Evolutionary conservation across 2,888 invertebrate species (phyloP).

Genomic region (Acanthoscelides obtectus): DNA sequence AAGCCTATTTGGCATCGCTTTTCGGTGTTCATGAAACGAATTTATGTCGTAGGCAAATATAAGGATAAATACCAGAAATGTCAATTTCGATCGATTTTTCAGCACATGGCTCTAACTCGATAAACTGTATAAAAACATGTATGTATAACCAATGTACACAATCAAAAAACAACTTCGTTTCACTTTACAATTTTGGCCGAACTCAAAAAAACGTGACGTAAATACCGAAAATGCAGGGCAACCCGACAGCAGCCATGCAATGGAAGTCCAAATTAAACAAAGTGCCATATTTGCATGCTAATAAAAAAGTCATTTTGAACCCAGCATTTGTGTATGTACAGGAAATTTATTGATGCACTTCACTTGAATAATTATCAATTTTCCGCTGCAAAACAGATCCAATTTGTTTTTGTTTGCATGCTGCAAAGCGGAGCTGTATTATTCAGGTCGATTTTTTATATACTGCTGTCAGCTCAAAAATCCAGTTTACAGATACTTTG

Average conservation of each 20-base stretch:
- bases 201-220: neutral
- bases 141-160: neutral
- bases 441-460: neutral
- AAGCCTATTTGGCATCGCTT: no score
- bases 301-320: neutral
- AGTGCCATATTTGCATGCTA: neutral
- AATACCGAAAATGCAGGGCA: neutral
- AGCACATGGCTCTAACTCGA: no score
- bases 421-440: neutral
- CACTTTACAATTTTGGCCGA: neutral
- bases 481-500: no score
- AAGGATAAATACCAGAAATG: no score
- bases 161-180: neutral
- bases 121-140: no score
- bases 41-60: no score
- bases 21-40: no score
- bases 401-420: neutral
- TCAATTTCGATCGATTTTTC: no score
- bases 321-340: neutral
- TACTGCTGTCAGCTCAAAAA: neutral
- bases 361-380: neutral
- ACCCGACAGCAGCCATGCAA: neutral
- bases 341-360: neutral
- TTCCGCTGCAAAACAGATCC: neutral
- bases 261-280: neutral